Evolutionary conservation across 2,888 invertebrate genomes (phyloP), one percentile per base, ranked within the genome.

Genomic region (Panopea generosa): DNA sequence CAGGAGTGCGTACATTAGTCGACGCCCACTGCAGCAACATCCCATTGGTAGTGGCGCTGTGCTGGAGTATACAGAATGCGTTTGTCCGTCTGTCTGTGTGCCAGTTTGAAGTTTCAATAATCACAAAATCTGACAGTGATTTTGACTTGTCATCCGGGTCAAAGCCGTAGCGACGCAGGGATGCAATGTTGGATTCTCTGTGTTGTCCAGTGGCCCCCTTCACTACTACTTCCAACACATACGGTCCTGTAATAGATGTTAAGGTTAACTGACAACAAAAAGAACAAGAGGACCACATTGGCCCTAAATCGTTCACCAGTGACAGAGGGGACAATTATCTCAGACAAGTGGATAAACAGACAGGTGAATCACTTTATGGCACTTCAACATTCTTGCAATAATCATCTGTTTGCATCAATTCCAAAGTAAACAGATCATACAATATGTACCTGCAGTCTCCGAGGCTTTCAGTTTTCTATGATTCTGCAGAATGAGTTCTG

Each of bases 11-110:
- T 2, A 56, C 73, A n/a, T 76, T 66, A 14, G 78, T 73, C 11
- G 81, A 84, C 20, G 74, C 68, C 89, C 89, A 89, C 63, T 89
- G 84, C 26, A 89, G 74, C 16, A 87, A 65, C 77, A 87, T 84
- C 26, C 86, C 85, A 67, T 86, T 87, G 53, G 79, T 65, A 18
- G 84, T 83, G n/a, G 87, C 84, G 45, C 85, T 85, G 57, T 85
- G 79, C 60, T 85, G 86, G 22, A 89, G 82, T 55, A 89, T 89
- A 73, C 86, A 85, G 75, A 88, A 89, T 2, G 88, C 86, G 61
- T 85, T 85, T 16, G 77, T 52, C 68, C 81, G 81, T 18, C 89
- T 78, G 59, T 89, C 87, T 27, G 65, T 55, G 7, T 73, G 63
- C 88, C 88, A 89, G 59, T 84, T 84, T 22, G 81, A 72, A 24